Conservation (phyloP, 2,888 invertebrate genomes). For the Empis stercorea region DNA sequence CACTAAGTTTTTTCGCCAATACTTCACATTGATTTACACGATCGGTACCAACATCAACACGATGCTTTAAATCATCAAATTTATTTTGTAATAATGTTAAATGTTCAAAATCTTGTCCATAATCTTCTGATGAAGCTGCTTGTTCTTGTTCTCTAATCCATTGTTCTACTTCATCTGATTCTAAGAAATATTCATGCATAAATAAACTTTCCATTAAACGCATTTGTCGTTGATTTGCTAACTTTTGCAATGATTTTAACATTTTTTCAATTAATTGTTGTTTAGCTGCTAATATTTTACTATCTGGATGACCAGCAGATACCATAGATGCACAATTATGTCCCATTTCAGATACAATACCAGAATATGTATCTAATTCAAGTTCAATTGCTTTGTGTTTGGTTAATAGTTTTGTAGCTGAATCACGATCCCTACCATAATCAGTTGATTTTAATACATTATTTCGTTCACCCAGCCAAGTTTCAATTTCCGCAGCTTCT, state of each 20-base stretch:
- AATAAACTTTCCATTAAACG: constrained; percentile 84
- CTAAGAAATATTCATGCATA: constrained; percentile 80
- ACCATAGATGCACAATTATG: constrained; percentile 73
- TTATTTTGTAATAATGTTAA: constrained; percentile 72
- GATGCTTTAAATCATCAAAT: constrained; percentile 85
- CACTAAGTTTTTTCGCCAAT: constrained; percentile 74
- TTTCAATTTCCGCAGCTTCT: constrained; percentile 83
- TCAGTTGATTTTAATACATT: constrained; percentile 71
- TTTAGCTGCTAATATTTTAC: constrained; percentile 63
- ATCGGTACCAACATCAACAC: constrained; percentile 81
- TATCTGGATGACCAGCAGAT: constrained; percentile 67
- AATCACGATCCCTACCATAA: constrained; percentile 78
- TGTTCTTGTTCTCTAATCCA: constrained; percentile 89
- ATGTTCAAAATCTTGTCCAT: constrained; percentile 90
- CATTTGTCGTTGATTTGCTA: constrained; percentile 66
- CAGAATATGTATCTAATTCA: constrained; percentile 82
- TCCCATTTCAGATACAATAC: constrained; percentile 86
- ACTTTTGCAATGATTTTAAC: constrained; percentile 64
- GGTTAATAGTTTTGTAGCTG: constrained; percentile 83
- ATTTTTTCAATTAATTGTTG: constrained; percentile 65
- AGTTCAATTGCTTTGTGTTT: constrained; percentile 90
- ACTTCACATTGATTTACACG: constrained; percentile 83
- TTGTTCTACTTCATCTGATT: constrained; percentile 77
- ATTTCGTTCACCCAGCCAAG: constrained; percentile 81
- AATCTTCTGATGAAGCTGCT: constrained; percentile 82